Evolutionary conservation across 2,797 vertebrate genomes (phyloP), one percentile per base, ranked within the genome.

Genomic region (Lacerta viridis): DNA sequence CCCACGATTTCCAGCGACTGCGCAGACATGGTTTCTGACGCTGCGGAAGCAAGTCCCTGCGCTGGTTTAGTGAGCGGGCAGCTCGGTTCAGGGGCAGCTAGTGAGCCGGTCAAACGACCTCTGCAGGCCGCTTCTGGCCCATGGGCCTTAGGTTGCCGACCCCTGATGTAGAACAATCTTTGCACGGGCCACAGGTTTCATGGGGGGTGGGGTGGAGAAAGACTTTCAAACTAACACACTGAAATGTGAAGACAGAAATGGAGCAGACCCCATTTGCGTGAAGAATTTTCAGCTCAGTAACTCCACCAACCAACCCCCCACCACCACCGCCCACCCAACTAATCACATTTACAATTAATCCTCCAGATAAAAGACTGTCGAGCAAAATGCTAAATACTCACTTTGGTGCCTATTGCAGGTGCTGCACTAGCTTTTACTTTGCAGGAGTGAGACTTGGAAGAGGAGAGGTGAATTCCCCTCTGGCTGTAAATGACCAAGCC

Each of bases 51-150:
- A 13, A 55, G 13, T 55, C 50, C 13, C 50, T 0, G 11, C 50
- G 13, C 50, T 3, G 3, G 3, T 55, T 55, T 50, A 15, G 50
- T 0, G 1, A 50, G 50, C 0, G 13, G 13, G 50, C 50, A 55
- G 13, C 50, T 55, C 1, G 1, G 50, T 55, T 55, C 0, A 0
- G 50, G 50, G 13, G 50, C 13, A 1, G 50, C 50, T 55, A 0
- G 13, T 0, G 50, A 13, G 11, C 50, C 3, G 1, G 50, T 50
- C 50, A 50, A 50, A 50, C 3, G 1, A 50, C 50, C 50, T 4
- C 50, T 1, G 0, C 50, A 50, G 50, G 50, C 13, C 0, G 0
- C 50, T 50, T 50, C 11, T 13, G 3, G 50, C 50, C 50, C 50
- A 50, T 50, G 50, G 50, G 13, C 50, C 13, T 55, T 55, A 55